Percentiles rank a stretch among this genome's conserved stretches.
phyloP scores from a whole-genome alignment of 2,113 vertebrate species.

The Oreochromis spilurus region DNA sequence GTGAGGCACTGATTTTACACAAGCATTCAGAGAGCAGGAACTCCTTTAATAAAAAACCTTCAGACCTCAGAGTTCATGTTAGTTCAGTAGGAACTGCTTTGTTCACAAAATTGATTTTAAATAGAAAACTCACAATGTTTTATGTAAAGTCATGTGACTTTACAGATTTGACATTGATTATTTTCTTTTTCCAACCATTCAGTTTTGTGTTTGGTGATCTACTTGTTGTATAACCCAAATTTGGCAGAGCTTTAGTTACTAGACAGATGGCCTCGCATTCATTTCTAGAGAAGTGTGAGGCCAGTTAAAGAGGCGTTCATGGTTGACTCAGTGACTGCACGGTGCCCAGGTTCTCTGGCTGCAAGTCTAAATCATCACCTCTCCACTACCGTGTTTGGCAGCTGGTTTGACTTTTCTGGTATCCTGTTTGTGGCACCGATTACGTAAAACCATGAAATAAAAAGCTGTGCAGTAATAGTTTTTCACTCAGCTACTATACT shows the following conservation, averaged over 20 bases:
- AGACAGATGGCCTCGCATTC: not conserved
- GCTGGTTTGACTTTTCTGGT: not conserved
- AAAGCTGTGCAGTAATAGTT: not conserved
- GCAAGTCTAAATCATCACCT: not conserved
- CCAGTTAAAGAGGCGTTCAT: not conserved
- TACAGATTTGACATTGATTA: not conserved
- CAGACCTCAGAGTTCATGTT: not conserved
- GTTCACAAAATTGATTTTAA: not conserved
- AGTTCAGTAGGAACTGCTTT: not conserved
- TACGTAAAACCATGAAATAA: not conserved
- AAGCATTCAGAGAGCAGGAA: not conserved
- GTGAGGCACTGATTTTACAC: not conserved
- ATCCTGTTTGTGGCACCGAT: rapidly evolving
- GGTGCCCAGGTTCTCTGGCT: not conserved
- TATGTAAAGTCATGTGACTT: not conserved
- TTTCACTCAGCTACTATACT: not conserved
- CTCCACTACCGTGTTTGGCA: not conserved
- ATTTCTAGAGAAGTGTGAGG: not conserved
- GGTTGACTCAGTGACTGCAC: not conserved
- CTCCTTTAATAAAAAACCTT: not conserved
- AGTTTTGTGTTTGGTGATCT: not conserved
- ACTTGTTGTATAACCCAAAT: not conserved
- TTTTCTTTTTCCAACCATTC: not conserved
- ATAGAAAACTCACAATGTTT: not conserved
- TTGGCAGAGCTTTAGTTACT: not conserved